Conservation (phyloP, 2,797 vertebrate species). For the Semaprochilodus insignis region DNA sequence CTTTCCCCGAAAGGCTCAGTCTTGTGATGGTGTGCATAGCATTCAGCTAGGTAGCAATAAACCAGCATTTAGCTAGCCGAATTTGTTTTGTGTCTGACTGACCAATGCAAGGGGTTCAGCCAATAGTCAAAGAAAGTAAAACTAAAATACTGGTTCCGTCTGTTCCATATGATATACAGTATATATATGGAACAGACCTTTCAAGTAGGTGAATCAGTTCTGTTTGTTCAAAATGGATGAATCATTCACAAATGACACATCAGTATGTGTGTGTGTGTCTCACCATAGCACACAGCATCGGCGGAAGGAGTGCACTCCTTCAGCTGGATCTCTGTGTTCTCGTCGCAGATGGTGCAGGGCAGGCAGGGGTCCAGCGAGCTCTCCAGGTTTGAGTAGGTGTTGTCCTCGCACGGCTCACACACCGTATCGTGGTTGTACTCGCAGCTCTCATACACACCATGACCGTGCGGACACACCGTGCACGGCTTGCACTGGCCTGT, state of each 20-base stretch:
- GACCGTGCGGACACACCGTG: conserved; percentile 83
- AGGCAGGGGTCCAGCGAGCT: conserved; percentile 94
- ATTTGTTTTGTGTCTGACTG: too few relatives aligned
- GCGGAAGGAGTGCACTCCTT: conserved; percentile 78
- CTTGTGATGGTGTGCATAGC: too few relatives aligned
- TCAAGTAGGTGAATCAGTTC: too few relatives aligned
- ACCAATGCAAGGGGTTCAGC: too few relatives aligned
- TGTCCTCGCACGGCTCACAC: conserved; percentile 88
- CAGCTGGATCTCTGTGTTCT: conserved; percentile 78
- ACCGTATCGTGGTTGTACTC: conserved; percentile 82
- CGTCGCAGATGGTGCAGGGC: conserved; percentile 93
- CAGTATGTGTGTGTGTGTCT: conserved; percentile 43
- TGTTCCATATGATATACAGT: not conserved
- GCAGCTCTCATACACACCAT: conserved; percentile 85
- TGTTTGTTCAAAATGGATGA: too few relatives aligned
- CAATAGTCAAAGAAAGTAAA: too few relatives aligned
- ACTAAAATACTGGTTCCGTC: not conserved
- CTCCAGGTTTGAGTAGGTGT: conserved; percentile 90
- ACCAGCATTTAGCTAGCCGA: too few relatives aligned
- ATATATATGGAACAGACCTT: too few relatives aligned
- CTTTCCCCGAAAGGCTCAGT: too few relatives aligned
- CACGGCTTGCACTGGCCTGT: conserved; percentile 79
- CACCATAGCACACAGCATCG: conserved; percentile 87
- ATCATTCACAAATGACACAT: too few relatives aligned
- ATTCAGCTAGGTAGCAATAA: too few relatives aligned